Conservation (phyloP, 2,888 invertebrate genomes). For the Autographa gamma region DNA sequence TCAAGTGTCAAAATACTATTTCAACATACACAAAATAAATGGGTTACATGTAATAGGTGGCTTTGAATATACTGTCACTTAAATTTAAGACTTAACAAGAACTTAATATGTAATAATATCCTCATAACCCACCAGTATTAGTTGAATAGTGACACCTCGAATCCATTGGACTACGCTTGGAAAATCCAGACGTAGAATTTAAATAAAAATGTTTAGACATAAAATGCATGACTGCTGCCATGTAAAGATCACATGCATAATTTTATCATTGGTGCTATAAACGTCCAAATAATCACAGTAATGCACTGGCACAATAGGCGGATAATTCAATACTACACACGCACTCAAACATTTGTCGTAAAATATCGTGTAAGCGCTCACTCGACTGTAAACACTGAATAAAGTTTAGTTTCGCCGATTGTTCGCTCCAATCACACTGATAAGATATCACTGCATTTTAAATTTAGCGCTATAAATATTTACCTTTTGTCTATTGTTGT, state of each 20-base stretch:
- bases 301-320: conserved; percentile 64
- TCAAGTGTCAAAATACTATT: neutral
- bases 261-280: conserved; percentile 29
- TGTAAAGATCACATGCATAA: conserved; percentile 31
- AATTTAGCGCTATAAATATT: conserved; percentile 63
- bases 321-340: conserved; percentile 66
- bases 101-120: conserved; percentile 15
- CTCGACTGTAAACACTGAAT: conserved; percentile 67
- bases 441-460: conserved; percentile 75
- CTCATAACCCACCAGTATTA: conserved; percentile 41
- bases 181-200: conserved; percentile 28
- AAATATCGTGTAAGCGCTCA: conserved; percentile 71
- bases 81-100: neutral
- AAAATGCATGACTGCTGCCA: conserved; percentile 35
- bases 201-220: conserved; percentile 41
- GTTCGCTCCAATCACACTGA: conserved; percentile 69
- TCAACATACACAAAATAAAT: neutral
- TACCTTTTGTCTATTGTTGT: conserved; percentile 61
- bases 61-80: neutral
- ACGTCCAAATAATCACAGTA: conserved; percentile 54
- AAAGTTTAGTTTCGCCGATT: conserved; percentile 60
- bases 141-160: conserved; percentile 26
- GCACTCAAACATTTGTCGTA: conserved; percentile 66
- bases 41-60: too few relatives aligned
- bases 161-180: conserved; percentile 21